A percentile compares a stretch with the other conserved stretches of the same genome.
Evolutionary conservation across 2,113 vertebrate species (phyloP).

Genomic region (Zonotrichia leucophrys): DNA sequence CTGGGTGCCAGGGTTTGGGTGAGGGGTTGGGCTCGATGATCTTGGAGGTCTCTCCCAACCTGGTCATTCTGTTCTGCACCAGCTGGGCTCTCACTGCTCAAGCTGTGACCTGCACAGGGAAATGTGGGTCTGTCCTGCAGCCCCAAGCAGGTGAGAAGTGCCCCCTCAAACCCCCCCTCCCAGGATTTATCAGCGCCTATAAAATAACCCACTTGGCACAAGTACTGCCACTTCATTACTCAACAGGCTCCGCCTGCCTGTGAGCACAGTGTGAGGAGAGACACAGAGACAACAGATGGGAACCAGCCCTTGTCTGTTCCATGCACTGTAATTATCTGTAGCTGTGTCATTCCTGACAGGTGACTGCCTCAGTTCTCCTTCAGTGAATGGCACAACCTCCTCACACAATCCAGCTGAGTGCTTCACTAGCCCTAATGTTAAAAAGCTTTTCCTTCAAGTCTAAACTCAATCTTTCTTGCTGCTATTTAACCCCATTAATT

Average conservation of each 20-base stretch:
- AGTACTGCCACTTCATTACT: background rate
- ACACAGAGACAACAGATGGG: background rate
- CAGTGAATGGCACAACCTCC: background rate
- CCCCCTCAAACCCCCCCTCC: background rate
- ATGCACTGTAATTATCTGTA: background rate
- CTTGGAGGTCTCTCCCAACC: background rate
- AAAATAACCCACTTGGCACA: background rate
- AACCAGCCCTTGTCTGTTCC: background rate
- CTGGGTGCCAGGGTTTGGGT: background rate
- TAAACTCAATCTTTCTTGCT: background rate
- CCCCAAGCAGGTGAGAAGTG: accelerated
- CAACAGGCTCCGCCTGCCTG: background rate
- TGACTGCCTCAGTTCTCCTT: background rate
- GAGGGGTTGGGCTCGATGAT: background rate
- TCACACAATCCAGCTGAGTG: background rate
- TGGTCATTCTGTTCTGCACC: background rate
- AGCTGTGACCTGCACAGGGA: too few species aligned
- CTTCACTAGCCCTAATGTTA: background rate
- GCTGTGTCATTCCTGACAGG: background rate
- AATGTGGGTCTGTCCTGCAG: background rate
- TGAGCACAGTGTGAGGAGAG: background rate
- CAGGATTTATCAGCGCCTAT: background rate
- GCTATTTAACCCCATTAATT: background rate
- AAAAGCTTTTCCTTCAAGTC: background rate
- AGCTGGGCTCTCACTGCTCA: background rate